Conservation (phyloP, 2,113 vertebrate genomes). For the Otolemur garnettii region DNA sequence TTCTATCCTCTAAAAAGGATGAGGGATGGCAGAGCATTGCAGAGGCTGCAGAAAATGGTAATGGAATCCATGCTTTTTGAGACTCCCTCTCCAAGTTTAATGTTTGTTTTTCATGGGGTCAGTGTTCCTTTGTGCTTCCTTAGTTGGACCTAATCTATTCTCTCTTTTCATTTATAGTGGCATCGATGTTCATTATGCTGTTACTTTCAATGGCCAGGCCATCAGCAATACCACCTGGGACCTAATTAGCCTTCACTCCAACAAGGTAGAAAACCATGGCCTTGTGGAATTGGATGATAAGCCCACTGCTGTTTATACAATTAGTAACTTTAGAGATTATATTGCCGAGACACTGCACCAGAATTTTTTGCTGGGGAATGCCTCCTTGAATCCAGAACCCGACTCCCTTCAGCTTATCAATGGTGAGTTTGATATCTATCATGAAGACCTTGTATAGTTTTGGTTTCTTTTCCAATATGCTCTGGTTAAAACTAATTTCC, state of each 20-base stretch:
- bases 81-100: background rate
- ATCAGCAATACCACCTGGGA: slow-evolving; percentile 93
- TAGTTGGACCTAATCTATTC: slow-evolving; percentile 50
- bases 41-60: background rate
- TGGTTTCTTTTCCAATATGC: background rate
- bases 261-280: slow-evolving; percentile 93
- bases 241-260: slow-evolving; percentile 94
- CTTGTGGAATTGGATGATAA: slow-evolving; percentile 88
- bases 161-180: slow-evolving; percentile 83
- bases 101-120: background rate
- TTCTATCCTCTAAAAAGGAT: background rate
- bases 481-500: background rate
- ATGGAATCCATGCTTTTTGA: background rate
- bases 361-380: slow-evolving; percentile 90
- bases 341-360: slow-evolving; percentile 91
- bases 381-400: slow-evolving; percentile 88
- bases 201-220: slow-evolving; percentile 92
- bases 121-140: background rate
- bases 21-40: background rate
- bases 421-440: slow-evolving; percentile 85
- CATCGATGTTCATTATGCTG: slow-evolving; percentile 91
- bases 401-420: slow-evolving; percentile 89
- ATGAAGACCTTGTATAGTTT: background rate
- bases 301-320: slow-evolving; percentile 90
- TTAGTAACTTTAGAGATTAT: slow-evolving; percentile 89